Conservation (phyloP, 1,140 invertebrate genomes). For the Drosophila mauritiana region DNA sequence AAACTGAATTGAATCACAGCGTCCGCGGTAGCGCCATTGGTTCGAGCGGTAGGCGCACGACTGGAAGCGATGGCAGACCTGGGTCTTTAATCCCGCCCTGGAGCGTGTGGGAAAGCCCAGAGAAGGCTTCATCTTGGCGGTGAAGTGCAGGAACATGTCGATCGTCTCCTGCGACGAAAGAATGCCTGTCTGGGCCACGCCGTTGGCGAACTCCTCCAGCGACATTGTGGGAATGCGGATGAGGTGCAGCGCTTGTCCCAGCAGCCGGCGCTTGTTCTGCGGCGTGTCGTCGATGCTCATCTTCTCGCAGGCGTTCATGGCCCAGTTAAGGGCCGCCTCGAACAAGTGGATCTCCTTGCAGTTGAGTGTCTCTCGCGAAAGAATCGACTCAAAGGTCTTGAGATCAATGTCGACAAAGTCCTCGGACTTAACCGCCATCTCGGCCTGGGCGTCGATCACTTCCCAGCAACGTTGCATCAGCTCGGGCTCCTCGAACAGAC, state of each 20-base stretch:
- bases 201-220: constrained; percentile 95
- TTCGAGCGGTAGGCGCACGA: constrained; percentile 98
- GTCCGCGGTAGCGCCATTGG: constrained; percentile 96
- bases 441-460: constrained; percentile 97
- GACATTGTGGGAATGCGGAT: constrained; percentile 96
- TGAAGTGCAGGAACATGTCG: constrained; percentile 96
- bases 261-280: constrained; percentile 89
- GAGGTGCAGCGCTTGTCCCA: constrained; percentile 92
- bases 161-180: constrained; percentile 95
- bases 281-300: constrained; percentile 91
- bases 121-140: constrained; percentile 92
- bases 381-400: constrained; percentile 93
- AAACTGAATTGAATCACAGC: constrained; percentile 97
- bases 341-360: constrained; percentile 96
- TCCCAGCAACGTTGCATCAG: constrained; percentile 97
- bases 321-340: constrained; percentile 95
- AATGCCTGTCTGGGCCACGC: constrained; percentile 94
- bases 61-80: constrained; percentile 97
- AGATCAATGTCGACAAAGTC: constrained; percentile 96
- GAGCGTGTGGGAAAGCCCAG: constrained; percentile 92
- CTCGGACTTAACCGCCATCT: constrained; percentile 96
- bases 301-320: constrained; percentile 92
- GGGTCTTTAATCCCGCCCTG: constrained; percentile 93
- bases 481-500: constrained; percentile 96
- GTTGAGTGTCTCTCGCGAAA: constrained; percentile 94